Evolutionary conservation across 1,140 invertebrate species (phyloP), one percentile per base, ranked within the genome.

Genomic region (Nymphalis io): DNA sequence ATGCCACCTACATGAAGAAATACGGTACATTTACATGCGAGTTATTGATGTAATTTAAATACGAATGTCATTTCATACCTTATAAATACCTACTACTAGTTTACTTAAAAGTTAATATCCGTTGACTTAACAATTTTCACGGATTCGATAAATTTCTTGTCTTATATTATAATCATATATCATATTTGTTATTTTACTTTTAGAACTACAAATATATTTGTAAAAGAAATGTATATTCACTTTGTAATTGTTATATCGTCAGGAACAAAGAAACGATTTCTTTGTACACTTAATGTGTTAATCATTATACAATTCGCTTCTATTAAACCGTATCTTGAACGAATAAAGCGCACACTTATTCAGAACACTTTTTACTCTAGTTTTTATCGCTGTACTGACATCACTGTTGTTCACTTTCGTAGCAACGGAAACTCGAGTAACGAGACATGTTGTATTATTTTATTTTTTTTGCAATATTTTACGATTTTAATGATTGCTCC

Each of bases 401-500:
- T 87, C 83, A 86, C 84, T 86, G 82, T 85, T 88, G 81, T 84
- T 87, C 80, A 88, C 83, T 89, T 89, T 88, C 82, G 84, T 87
- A 87, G 83, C 80, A 88, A 87, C 88, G 83, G 85, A 85, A 86
- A 89, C 86, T 84, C 82, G 80, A 81, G 84, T 88, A 89, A 88
- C 86, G 85, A 87, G 86, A 85, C 78, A 75, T 74, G 69, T 76
- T 68, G 80, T 78, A 77, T 87, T 80, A 82, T 85, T 84, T 78
- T 85, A 83, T 82, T 85, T 79, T 84, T 82, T 85, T 89, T 82
- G 75, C 77, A 85, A 85, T 86, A 87, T 90, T 89, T 89, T 82
- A 75, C 83, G 81, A 85, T 81, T 88, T 87, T 87, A 89, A 89
- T 87, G 86, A 89, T 88, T 85, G 89, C 82, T 88, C 86, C 79